Conservation (phyloP, 2,888 invertebrate species). For the Eumacrocentrus americanus region DNA sequence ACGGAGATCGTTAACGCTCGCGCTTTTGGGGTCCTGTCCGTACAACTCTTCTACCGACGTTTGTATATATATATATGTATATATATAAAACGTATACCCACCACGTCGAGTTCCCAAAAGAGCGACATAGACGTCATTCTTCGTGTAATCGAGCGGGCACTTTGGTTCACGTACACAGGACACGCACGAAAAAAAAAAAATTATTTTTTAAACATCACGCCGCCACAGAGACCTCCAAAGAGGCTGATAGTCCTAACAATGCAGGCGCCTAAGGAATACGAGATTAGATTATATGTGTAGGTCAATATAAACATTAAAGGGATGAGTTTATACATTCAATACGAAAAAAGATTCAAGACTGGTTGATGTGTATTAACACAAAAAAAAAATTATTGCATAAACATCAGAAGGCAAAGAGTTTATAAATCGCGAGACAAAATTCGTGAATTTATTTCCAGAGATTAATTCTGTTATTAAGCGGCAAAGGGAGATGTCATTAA, state of each 20-base stretch:
- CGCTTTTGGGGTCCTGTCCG: constrained; percentile 1
- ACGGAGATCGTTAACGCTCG: constrained; percentile 9
- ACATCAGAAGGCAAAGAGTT: too few species aligned
- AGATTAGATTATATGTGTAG: too few species aligned
- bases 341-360: too few species aligned
- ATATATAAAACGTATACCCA: background rate
- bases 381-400: too few species aligned
- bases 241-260: background rate
- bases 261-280: too few species aligned
- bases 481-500: too few species aligned
- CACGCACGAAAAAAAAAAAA: constrained; percentile 2
- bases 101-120: constrained; percentile 10
- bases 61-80: background rate
- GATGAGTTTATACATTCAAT: too few species aligned
- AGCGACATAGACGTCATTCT: background rate
- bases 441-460: too few species aligned
- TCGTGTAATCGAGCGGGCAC: background rate
- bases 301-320: too few species aligned
- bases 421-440: too few species aligned
- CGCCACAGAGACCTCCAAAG: background rate
- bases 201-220: background rate
- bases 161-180: background rate
- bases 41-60: background rate
- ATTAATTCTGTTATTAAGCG: too few species aligned
- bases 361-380: too few species aligned